These are phyloP conservation scores for Nannoperca australis DNA, from an alignment of 2,797 vertebrate genomes.

Conservation along the genomic window DNA sequence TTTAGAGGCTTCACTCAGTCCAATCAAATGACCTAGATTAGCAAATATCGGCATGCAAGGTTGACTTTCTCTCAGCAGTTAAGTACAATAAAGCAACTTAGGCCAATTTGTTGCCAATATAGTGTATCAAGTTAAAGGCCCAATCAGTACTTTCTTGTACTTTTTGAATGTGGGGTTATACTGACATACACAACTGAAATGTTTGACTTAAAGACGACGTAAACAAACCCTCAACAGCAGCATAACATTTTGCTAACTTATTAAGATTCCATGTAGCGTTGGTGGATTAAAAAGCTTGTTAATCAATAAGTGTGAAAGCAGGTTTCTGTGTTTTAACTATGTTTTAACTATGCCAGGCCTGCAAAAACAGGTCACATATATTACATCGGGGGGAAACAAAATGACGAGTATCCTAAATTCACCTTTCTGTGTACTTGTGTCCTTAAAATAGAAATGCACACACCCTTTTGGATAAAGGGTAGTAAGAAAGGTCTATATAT, in stretches of 20 bases:
- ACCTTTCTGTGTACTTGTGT: not conserved
- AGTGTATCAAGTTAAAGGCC: slow-evolving; percentile 5
- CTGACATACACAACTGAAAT: not conserved
- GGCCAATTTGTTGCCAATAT: slow-evolving; percentile 21
- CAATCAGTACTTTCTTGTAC: not conserved
- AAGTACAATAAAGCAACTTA: slow-evolving; percentile 18
- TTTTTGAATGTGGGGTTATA: not conserved
- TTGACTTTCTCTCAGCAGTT: slow-evolving; percentile 12
- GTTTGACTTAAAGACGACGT: not conserved
- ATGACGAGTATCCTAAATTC: slow-evolving; percentile 3
- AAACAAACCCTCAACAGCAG: slow-evolving; percentile 6
- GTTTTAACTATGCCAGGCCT: not conserved
- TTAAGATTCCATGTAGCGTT: not conserved
- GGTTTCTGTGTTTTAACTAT: not conserved
- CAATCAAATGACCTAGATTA: slow-evolving; percentile 44
- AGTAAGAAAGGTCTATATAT: slow-evolving; percentile 19
- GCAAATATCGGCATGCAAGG: slow-evolving; percentile 2
- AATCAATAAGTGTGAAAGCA: not conserved
- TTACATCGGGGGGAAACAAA: not conserved
- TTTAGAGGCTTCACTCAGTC: slow-evolving; percentile 35
- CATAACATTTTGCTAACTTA: not conserved
- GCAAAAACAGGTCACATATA: not conserved
- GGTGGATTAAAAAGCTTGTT: not conserved
- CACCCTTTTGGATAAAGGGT: slow-evolving; percentile 11
- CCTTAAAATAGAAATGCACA: slow-evolving; percentile 35